Evolutionary conservation across 2,113 vertebrate genomes (phyloP).

Genomic region (Hydropotes inermis): DNA sequence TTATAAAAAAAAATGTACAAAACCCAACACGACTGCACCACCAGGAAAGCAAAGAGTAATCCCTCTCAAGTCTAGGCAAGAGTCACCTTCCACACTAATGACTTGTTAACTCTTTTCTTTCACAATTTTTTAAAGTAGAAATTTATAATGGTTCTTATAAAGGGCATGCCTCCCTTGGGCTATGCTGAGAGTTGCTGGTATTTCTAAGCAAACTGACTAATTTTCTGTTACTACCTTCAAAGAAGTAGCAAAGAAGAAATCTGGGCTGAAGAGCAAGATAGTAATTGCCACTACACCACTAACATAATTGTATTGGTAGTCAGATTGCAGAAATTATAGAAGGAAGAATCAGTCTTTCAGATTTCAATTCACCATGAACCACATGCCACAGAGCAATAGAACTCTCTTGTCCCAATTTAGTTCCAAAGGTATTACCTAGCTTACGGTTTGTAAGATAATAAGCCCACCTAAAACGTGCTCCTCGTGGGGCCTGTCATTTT

Average conservation of each 20-base stretch:
- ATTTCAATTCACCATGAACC: slow-evolving; percentile 23
- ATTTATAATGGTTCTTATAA: not conserved
- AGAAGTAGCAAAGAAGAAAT: not conserved
- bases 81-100: not conserved
- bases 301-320: not conserved
- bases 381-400: not conserved
- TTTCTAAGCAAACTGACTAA: not conserved
- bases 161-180: not conserved
- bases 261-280: not conserved
- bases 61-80: not conserved
- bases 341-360: not conserved
- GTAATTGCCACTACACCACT: not conserved
- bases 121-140: not conserved
- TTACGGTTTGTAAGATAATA: not conserved
- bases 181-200: not conserved
- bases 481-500: not conserved
- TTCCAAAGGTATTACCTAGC: not conserved
- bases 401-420: not conserved
- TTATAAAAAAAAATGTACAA: not conserved
- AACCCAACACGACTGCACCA: not conserved
- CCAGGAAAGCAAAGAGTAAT: not conserved
- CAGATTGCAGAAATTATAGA: not conserved
- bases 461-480: not conserved
- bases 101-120: not conserved
- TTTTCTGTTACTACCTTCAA: not conserved